Conservation (phyloP, 2,888 invertebrate genomes). For the Aporophyla nigra region DNA sequence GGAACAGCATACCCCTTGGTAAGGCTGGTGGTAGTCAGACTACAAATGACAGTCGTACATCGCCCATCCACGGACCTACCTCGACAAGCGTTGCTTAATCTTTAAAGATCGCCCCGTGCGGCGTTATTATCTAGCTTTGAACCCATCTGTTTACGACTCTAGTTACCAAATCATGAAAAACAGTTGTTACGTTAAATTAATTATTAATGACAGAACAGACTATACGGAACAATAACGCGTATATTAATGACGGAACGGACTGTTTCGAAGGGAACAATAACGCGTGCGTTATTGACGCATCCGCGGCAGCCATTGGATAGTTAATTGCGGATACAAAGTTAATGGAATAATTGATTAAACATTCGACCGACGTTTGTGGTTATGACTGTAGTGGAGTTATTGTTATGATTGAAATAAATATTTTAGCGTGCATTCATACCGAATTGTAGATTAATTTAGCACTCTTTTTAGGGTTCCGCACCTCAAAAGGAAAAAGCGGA, state of each 20-base stretch:
- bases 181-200: neutral
- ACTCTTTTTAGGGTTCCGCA: too few species aligned
- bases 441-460: too few species aligned
- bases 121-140: too few species aligned
- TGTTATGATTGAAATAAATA: slow-evolving; percentile 12
- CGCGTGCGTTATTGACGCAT: slow-evolving; percentile 12
- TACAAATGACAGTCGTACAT: too few species aligned
- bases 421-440: neutral
- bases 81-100: too few species aligned
- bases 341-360: slow-evolving; percentile 55
- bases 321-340: slow-evolving; percentile 31
- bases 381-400: neutral
- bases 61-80: too few species aligned
- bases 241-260: neutral
- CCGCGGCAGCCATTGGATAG: neutral
- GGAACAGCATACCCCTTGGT: too few species aligned
- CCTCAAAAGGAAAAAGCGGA: too few species aligned
- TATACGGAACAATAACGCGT: too few species aligned
- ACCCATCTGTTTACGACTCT: too few species aligned
- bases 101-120: too few species aligned
- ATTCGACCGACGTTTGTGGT: slow-evolving; percentile 1
- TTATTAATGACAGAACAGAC: neutral
- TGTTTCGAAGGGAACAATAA: slow-evolving; percentile 11
- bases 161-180: neutral
- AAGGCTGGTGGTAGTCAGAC: too few species aligned